These are phyloP conservation scores for Rallus limicola DNA, from an alignment of 2,113 vertebrate species.

Conservation along the genomic window DNA sequence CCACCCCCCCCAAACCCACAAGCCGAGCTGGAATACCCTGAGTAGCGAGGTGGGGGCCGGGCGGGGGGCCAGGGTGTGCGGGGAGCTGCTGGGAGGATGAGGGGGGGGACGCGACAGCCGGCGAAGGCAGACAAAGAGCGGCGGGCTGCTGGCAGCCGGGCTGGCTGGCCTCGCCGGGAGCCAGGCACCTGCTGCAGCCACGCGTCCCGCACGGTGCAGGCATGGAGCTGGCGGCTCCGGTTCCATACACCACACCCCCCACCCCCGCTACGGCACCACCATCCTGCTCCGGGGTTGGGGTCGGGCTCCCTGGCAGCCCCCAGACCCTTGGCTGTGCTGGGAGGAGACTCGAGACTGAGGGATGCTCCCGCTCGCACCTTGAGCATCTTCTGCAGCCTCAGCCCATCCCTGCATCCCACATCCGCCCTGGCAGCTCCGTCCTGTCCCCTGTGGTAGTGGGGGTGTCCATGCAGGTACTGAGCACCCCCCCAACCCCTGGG, in stretches of 20 bases:
- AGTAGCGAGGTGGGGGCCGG: background rate
- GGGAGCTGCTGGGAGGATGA: background rate
- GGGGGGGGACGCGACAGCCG: background rate
- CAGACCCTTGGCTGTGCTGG: background rate
- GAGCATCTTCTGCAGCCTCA: background rate
- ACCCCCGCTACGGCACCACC: background rate
- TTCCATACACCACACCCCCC: too few relatives aligned
- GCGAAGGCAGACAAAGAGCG: conserved; percentile 22
- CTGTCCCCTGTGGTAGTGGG: accelerated
- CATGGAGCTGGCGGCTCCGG: background rate
- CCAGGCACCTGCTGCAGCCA: conserved; percentile 42
- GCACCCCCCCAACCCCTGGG: background rate
- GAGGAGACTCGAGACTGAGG: background rate
- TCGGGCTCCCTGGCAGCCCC: background rate
- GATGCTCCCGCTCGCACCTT: background rate
- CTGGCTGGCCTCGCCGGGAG: background rate
- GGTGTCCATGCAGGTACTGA: background rate
- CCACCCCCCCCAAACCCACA: too few relatives aligned
- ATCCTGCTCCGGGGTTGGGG: background rate
- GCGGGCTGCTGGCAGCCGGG: background rate
- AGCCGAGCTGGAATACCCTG: background rate
- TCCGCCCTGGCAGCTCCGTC: background rate
- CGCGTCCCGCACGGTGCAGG: background rate
- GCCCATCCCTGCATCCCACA: background rate
- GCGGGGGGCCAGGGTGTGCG: background rate